A percentile compares a stretch with the other conserved stretches of the same genome.
Conservation (phyloP, 2,797 vertebrate genomes). For the Diplodus puntazzo region DNA sequence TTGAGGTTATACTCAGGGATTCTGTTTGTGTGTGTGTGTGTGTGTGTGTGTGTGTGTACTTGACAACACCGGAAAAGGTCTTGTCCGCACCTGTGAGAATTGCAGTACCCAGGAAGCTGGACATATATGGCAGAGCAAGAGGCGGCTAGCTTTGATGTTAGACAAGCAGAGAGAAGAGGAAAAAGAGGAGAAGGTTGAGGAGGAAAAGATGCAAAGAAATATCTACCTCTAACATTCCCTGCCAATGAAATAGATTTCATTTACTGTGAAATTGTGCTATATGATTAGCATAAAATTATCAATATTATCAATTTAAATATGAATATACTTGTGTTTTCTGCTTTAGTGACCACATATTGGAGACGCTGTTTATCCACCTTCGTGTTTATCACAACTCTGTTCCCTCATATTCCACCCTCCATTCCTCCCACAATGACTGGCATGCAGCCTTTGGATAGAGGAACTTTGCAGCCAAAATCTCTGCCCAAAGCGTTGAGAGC, state of each 20-base stretch:
- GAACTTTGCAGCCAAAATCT: constrained; percentile 7
- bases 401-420: constrained; percentile 3
- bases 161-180: constrained; percentile 22
- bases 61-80: background rate
- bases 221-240: background rate
- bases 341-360: background rate
- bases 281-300: background rate
- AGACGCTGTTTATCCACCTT: background rate
- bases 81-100: constrained; percentile 15
- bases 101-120: constrained; percentile 47
- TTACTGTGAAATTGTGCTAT: background rate
- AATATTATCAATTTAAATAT: background rate
- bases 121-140: constrained; percentile 70
- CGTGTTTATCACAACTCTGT: constrained; percentile 11
- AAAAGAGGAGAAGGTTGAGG: background rate
- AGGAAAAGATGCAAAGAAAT: constrained; percentile 1
- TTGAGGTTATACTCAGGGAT: constrained; percentile 10
- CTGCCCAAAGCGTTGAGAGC: constrained; percentile 2
- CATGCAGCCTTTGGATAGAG: constrained; percentile 13
- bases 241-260: background rate
- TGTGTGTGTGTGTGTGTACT: background rate
- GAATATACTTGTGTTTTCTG: background rate
- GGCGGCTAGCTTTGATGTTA: constrained; percentile 60
- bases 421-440: constrained; percentile 16
- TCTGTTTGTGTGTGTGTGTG: background rate